Base-by-base conservation (phyloP, 2,797 vertebrate species). In the Gobionotothen gibberifrons region DNA sequence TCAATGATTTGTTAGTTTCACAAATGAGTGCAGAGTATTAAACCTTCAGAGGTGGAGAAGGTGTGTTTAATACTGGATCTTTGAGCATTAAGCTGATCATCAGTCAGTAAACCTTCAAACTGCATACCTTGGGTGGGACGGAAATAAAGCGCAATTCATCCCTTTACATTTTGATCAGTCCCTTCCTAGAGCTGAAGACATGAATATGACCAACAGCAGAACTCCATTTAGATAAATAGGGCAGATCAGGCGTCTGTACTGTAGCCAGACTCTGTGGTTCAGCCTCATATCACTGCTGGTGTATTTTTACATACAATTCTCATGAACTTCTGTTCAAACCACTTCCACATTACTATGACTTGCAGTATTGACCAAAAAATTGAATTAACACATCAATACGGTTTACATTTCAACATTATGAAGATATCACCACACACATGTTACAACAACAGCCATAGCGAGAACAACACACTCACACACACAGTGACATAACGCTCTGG, bases 401-500 rank as follows among this genome's bases (percentile, higher is more conserved):
- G 17, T n/a, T 71, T 5, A 10, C 2, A 47, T 70, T 49, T 68
- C 44, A 7, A 36, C 29, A 15, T 17, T 21, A 57, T 51, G 42
- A 64, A 47, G 62, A 78, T 29, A 61, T n/a, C 39, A 56, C 14
- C 26, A 36, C 22, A 36, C 22, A 51, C 51, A 61, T 6, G 14
- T 3, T 42, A 26, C 16, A 67, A 66, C 21, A 48, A 0, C 44
- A 72, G 72, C 19, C 43, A 55, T 42, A 61, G 52, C 29, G 56
- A 36, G 22, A 32, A 32, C 26, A 14, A 56, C 17, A n/a, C 21
- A 53, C n/a, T 29, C 19, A 59, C 40, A 22, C 29, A 26, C 39
- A 39, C 72, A 48, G 70, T 87, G 87, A 87, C 82, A 82, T 85
- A 74, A 80, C 59, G 53, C 81, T 68, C 76, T 80, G 69, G 81